Percentiles rank a stretch among this genome's conserved stretches.
Evolutionary conservation across 2,888 invertebrate genomes (phyloP).

Genomic region (Diachrysia chrysitis): DNA sequence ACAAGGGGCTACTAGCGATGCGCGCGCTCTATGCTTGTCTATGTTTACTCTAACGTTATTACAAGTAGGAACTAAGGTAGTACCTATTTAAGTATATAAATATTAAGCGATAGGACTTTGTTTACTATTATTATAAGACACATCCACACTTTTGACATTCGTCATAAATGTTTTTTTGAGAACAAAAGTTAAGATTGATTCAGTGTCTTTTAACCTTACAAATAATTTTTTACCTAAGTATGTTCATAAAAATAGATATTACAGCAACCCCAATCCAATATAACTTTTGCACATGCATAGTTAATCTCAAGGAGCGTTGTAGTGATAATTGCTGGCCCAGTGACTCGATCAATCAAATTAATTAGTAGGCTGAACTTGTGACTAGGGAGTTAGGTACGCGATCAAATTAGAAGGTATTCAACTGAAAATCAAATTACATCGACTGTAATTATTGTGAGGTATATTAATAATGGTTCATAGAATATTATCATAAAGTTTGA

Average conservation of each 20-base stretch:
- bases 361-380: slow-evolving; percentile 1
- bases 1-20: too few relatives aligned
- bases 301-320: background rate
- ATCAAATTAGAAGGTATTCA: slow-evolving; percentile 6
- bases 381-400: background rate
- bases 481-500: slow-evolving; percentile 2
- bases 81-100: too few relatives aligned
- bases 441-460: background rate
- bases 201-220: too few relatives aligned
- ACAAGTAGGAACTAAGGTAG: too few relatives aligned
- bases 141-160: too few relatives aligned
- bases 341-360: slow-evolving; percentile 8
- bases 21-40: too few relatives aligned
- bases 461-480: background rate
- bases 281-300: background rate
- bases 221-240: too few relatives aligned
- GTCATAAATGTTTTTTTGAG: too few relatives aligned
- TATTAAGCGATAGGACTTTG: too few relatives aligned
- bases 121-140: too few relatives aligned
- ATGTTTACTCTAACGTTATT: too few relatives aligned
- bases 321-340: slow-evolving; percentile 5
- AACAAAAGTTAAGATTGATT: too few relatives aligned
- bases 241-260: background rate
- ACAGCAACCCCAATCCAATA: background rate
- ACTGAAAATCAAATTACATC: slow-evolving; percentile 7